Base-by-base conservation (phyloP, 2,113 vertebrate genomes). In the Laticauda colubrina region DNA sequence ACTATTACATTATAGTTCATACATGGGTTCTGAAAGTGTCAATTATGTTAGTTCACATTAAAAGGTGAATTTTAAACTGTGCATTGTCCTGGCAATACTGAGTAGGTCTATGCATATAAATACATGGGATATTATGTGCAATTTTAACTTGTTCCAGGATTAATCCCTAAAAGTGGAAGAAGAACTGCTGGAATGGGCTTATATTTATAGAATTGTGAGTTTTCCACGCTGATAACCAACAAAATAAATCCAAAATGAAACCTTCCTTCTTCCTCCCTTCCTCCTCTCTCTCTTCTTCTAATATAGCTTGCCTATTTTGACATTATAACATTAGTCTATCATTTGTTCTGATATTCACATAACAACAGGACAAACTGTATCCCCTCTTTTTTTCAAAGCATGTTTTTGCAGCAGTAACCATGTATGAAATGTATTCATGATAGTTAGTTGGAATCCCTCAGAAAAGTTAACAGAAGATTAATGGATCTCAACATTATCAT, bases 391-490 rank as follows among this genome's bases (percentile, higher is more conserved):
- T 15, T 24, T 15, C 48, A 24, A 43, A 55, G 12, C 64, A 81
- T 26, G 14, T 10, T 85, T 39, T 56, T 89, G 64, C 64, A 92
- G 64, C 85, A 57, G 91, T 92, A 89, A 89, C 88, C 87, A 89
- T 85, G 87, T 89, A 81, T 89, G 53, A 92, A 92, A 92, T 89
- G 89, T 85, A 89, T 89, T 89, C 53, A 89, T n/a, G 15, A 55
- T 88, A 43, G 34, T 81, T 92, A 81, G 61, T 26, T 89, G 61
- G 91, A 23, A 57, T 57, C 53, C 64, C 64, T 92, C 24, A 24
- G 48, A 92, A 57, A 89, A 85, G 29, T 93, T 93, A 93, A 89
- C 92, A 89, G 87, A 92, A 75, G 29, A 93, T 93, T 93, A 90
- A 86, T 89, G 69, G 29, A 26, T 85, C 88, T 85, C 88, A 85